Evolutionary conservation across 1,140 invertebrate genomes (phyloP), one percentile per base, ranked within the genome.

Genomic region (Hirudo medicinalis): DNA sequence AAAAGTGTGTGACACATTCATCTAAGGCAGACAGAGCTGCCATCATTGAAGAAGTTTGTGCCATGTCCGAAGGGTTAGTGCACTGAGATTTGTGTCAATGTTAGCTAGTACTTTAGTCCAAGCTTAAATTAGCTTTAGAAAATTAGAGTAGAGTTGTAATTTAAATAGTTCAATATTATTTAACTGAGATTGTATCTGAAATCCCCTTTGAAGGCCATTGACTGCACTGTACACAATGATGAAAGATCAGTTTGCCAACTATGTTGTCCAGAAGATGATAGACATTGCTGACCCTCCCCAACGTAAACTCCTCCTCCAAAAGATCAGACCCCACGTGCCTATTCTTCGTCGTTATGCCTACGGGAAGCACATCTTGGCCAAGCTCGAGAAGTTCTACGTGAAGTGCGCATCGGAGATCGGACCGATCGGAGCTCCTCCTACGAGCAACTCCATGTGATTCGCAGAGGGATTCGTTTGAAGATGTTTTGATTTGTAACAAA

Each of bases 241-340:
- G 94, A 97, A 97, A 84, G 94, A 97, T 82, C 87, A 97, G 83
- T 99, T 96, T 84, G 97, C 95, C 69, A 99, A 99, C 84, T 99
- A 99, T 83, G 97, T 99, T 72, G 94, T 99, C 40, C 97, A 99
- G 83, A 98, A 98, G 83, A 99, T 99, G 95, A 95, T 99, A 73
- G 96, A 99, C 80, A 94, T 99, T 17, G 94, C 95, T 17, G 96
- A 99, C 79, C 91, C 92, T 19, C 89, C 90, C 25, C 95, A 99
- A 82, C 87, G 96, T 69, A 98, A 98, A 84, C 89, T 95, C 76
- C 85, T 99, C 71, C 94, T 99, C 91, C 91, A 96, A 83, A 96
- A 97, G 85, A 99, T 99, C 79, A 88, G 94, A 76, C 94, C 95
- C 29, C 94, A 99, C 83, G 87, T 99, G 79, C 88, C 89, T 69